Evolutionary conservation across 2,113 vertebrate genomes (phyloP), one percentile per base, ranked within the genome.

Genomic region (Heterocephalus glaber): DNA sequence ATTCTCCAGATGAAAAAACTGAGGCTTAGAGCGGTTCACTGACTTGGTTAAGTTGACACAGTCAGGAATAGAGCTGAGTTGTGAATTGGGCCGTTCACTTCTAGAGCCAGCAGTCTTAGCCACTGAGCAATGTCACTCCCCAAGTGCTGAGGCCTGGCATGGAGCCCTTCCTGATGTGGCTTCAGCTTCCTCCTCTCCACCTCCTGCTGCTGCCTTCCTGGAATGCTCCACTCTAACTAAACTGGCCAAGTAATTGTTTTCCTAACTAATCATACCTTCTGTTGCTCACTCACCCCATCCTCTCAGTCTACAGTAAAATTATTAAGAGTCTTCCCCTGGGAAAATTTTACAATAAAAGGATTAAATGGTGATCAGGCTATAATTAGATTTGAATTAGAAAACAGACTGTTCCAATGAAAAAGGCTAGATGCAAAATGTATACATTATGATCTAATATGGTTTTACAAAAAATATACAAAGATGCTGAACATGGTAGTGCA

Each of bases 371-470:
- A 86, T 30, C 56, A 79, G 76, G 26, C 16, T 94, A 70, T 58
- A 88, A 85, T 87, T 70, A 84, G 63, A 90, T 70, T 12, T 86
- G 61, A 93, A 92, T 19, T 61, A 93, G 60, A 95, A 93, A 33
- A 82, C 44, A 95, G 28, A 33, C 17, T 5, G 20, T 65, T 81
- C 41, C 33, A 92, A 35, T 60, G 38, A 94, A 94, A 52, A 96
- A 63, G 28, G 33, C 6, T 92, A 30, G 33, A 63, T 60, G 4
- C n/a, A 85, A 95, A 89, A 86, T 89, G 83, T 82, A 84, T 24
- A 72, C 3, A 54, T 66, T 86, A 87, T 70, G 28, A 76, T 44
- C 33, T 30, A 52, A 76, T 49, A 35, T 68, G 17, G 28, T 92
- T 83, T 66, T 17, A 44, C 10, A 74, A 82, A 84, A 89, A 47